phyloP scores from a whole-genome alignment of 2,888 invertebrate species.

The Aethes cnicana region DNA sequence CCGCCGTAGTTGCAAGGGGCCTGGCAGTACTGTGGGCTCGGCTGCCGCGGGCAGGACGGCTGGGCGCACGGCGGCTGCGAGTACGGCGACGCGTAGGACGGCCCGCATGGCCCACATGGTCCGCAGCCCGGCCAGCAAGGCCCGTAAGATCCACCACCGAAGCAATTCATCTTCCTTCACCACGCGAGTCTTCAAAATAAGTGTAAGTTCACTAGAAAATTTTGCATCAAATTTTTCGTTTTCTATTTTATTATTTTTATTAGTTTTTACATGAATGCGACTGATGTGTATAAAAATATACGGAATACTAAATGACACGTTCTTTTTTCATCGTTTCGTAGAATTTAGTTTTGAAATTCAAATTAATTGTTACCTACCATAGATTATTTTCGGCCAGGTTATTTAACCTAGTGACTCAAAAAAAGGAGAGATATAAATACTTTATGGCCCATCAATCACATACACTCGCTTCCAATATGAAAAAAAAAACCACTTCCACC shows the following conservation, averaged over 20 bases:
- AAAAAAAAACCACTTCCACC: too few species aligned
- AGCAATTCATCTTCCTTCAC: slow-evolving; percentile 19
- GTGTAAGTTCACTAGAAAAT: slow-evolving; percentile 37
- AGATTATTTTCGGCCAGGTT: slow-evolving; percentile 1
- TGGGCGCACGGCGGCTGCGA: background rate
- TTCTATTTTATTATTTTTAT: slow-evolving; percentile 34
- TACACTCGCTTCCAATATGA: too few species aligned
- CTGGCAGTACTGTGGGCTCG: slow-evolving; percentile 34
- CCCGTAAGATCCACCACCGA: slow-evolving; percentile 38
- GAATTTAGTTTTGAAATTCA: slow-evolving; percentile 33
- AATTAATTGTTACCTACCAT: slow-evolving; percentile 21
- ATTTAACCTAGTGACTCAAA: too few species aligned
- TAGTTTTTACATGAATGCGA: slow-evolving; percentile 36
- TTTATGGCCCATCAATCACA: too few species aligned
- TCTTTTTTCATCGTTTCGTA: background rate
- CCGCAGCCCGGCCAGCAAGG: slow-evolving; percentile 48
- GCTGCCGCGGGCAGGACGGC: slow-evolving; percentile 28
- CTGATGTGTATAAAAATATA: slow-evolving; percentile 47
- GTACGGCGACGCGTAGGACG: slow-evolving; percentile 1
- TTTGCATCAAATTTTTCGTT: slow-evolving; percentile 37
- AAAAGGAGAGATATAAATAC: too few species aligned
- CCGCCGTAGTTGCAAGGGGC: too few species aligned
- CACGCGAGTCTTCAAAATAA: slow-evolving; percentile 35
- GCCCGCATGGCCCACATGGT: slow-evolving; percentile 41
- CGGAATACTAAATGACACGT: slow-evolving; percentile 46